Evolutionary conservation across 1,140 invertebrate genomes (phyloP), one percentile per base, ranked within the genome.

Genomic region (Philotrypesis tridentata): DNA sequence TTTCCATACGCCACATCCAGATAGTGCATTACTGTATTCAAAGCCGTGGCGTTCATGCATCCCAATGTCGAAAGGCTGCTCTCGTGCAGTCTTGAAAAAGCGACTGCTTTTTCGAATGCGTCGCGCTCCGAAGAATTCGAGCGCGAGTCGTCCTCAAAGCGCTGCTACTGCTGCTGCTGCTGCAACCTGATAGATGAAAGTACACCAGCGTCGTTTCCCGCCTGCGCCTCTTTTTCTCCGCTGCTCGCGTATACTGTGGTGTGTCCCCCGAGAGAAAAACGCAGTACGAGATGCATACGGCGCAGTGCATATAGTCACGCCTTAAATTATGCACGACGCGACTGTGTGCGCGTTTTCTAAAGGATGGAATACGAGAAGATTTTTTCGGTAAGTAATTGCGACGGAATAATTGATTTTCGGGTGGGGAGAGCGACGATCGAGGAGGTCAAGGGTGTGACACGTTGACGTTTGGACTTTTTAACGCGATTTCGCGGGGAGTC

Each of bases 211-310:
- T 61, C 65, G 80, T 76, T 70, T 70, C 73, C 76, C 31, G 37
- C 72, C 29, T 40, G 31, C 33, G 72, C 72, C n/a, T 71, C 31
- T 74, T 25, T 23, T 17, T 73, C 29, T 9, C 3, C 33, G 33
- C 33, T 37, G n/a, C n/a, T n/a, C 12, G 40, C 33, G 33, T 3
- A 8, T 43, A 14, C 40, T 11, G 0, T 23, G 80, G 23, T n/a
- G 6, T 6, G 61, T 78, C 75, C 83, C 48, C 82, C 67, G 61
- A 76, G 61, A 76, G 83, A 82, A 86, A n/a, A 55, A 75, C 63
- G 7, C 27, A 83, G 43, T 76, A 81, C 85, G 85, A 85, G 76
- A 81, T 84, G 80, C 81, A 84, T 84, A 77, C 72, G 61, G 80
- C 81, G 71, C 74, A 7, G 27, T 81, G n/a, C n/a, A 23, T 14